phyloP scores from a whole-genome alignment of 2,113 vertebrate species.

The Athene noctua region DNA sequence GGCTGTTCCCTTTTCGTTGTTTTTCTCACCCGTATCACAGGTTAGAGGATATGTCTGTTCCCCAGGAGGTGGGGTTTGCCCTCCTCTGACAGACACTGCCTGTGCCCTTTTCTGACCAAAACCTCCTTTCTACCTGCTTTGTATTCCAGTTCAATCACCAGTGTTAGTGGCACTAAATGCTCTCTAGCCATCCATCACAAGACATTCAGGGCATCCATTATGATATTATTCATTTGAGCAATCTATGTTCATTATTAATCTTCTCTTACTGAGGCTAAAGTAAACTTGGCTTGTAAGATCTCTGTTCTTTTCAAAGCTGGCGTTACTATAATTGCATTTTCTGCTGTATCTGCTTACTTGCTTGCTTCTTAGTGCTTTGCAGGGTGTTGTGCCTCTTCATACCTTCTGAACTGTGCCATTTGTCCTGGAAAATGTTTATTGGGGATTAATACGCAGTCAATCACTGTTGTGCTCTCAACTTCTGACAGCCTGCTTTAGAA shows the following conservation, averaged over 20 bases:
- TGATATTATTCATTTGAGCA: slow-evolving; percentile 39
- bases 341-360: neutral
- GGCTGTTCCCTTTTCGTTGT: neutral
- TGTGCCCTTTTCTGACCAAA: slow-evolving; percentile 30
- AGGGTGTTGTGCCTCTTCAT: neutral
- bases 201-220: slow-evolving; percentile 41
- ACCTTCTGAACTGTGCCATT: slow-evolving; percentile 7
- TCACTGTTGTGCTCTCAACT: neutral
- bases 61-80: neutral
- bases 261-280: slow-evolving; percentile 27
- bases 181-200: slow-evolving; percentile 54
- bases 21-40: neutral
- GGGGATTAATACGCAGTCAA: neutral
- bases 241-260: slow-evolving; percentile 36
- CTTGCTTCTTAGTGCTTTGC: neutral
- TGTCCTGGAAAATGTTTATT: neutral
- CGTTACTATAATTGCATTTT: neutral
- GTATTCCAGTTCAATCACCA: slow-evolving; percentile 17
- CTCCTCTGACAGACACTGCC: neutral
- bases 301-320: neutral
- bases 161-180: slow-evolving; percentile 24
- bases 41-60: neutral
- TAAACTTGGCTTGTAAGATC: neutral
- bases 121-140: slow-evolving; percentile 25
- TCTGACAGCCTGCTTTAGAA: neutral